phyloP scores from a whole-genome alignment of 2,113 vertebrate genomes.

The Gnathonemus longibarbis region DNA sequence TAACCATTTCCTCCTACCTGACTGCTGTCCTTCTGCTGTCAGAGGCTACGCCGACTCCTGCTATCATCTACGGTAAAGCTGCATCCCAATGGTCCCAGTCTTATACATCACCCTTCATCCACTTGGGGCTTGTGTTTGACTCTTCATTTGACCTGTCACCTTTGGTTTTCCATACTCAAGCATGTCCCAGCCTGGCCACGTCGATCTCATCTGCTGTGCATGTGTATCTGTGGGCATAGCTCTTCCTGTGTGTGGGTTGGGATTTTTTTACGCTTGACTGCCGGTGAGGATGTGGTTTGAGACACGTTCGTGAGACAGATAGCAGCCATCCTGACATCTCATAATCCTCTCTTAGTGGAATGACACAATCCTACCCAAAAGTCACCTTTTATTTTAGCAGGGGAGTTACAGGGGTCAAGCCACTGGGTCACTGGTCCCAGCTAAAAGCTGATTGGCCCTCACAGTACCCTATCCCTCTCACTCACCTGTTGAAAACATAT shows the following conservation, averaged over 20 bases:
- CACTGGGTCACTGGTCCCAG: background rate
- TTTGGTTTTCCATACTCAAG: slow-evolving; percentile 7
- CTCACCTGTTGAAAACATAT: background rate
- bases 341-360: background rate
- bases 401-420: background rate
- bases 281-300: background rate
- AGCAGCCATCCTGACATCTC: background rate
- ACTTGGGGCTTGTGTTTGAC: slow-evolving; percentile 15
- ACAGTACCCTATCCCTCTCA: background rate
- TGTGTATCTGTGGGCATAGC: background rate
- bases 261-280: background rate
- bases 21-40: slow-evolving; percentile 75
- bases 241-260: background rate
- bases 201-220: background rate
- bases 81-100: slow-evolving; percentile 37
- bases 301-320: background rate
- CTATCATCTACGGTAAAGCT: slow-evolving; percentile 92
- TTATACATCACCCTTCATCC: slow-evolving; percentile 29
- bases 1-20: slow-evolving; percentile 62
- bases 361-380: background rate
- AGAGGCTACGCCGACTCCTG: slow-evolving; percentile 90
- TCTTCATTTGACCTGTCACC: slow-evolving; percentile 1
- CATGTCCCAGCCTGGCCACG: slow-evolving; percentile 8
- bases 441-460: background rate
- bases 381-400: background rate